Percentiles rank a stretch among this genome's conserved stretches.
Conservation (phyloP, 2,797 vertebrate species). For the Acropternis orthonyx region DNA sequence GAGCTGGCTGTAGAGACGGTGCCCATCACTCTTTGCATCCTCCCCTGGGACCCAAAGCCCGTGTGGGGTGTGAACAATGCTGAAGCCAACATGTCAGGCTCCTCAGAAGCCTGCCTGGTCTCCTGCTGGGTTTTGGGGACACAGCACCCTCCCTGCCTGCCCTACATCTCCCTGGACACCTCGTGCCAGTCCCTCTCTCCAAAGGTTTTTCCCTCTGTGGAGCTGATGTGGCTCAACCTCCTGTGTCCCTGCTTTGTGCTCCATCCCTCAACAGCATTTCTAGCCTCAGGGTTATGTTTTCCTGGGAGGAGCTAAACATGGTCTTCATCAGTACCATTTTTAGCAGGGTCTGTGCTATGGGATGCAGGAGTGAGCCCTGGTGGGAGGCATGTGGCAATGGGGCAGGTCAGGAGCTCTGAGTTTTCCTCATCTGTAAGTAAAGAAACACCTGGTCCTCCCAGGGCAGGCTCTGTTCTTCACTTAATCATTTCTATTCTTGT, state of each 20-base stretch:
- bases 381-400: rapidly evolving
- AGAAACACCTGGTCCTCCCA: background rate
- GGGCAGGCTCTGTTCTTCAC: background rate
- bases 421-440: background rate
- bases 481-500: background rate
- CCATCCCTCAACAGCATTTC: background rate
- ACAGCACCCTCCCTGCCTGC: background rate
- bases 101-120: background rate
- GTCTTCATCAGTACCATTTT: background rate
- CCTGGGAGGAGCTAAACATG: rapidly evolving
- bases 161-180: background rate
- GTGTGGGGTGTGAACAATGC: rapidly evolving
- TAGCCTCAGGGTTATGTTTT: rapidly evolving
- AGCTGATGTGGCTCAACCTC: background rate
- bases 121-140: background rate
- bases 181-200: background rate
- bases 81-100: background rate
- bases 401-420: background rate
- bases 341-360: background rate
- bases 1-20: too few relatives aligned
- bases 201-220: background rate
- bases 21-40: rapidly evolving
- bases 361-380: background rate
- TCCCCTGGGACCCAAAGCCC: background rate
- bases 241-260: background rate